Conservation (phyloP, 2,113 vertebrate species). For the Paradoxurus hermaphroditus region DNA sequence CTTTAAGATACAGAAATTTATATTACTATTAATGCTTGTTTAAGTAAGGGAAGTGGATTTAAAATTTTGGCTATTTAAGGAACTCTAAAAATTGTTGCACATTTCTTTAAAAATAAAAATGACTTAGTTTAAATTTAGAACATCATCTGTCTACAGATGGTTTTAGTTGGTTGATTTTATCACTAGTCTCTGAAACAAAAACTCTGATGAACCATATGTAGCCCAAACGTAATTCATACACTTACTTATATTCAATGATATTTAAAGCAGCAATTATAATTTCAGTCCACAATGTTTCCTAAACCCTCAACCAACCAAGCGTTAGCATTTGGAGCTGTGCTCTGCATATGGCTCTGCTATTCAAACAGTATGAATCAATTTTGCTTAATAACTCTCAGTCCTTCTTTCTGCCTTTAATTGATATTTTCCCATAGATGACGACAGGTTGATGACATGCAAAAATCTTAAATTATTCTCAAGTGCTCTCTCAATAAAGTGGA, state of each 20-base stretch:
- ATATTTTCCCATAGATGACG: neutral
- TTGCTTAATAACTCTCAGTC: neutral
- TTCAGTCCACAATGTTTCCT: neutral
- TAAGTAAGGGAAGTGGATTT: neutral
- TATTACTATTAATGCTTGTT: neutral
- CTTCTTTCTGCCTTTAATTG: neutral
- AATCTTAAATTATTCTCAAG: neutral
- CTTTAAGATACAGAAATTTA: neutral
- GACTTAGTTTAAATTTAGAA: neutral
- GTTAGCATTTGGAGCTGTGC: neutral
- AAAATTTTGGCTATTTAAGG: neutral
- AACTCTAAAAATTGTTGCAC: neutral
- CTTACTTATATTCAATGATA: neutral
- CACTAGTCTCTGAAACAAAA: neutral
- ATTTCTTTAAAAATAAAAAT: slow-evolving; percentile 19
- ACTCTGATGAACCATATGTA: neutral
- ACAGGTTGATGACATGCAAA: neutral
- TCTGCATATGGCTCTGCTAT: neutral
- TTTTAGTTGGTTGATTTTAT: neutral
- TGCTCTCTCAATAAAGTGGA: neutral
- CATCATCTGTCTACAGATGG: neutral
- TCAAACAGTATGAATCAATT: neutral
- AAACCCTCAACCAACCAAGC: neutral
- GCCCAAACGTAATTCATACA: neutral
- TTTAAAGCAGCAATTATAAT: neutral